Evolutionary conservation across 2,797 vertebrate genomes (phyloP).

Genomic region (Acanthornis magna): DNA sequence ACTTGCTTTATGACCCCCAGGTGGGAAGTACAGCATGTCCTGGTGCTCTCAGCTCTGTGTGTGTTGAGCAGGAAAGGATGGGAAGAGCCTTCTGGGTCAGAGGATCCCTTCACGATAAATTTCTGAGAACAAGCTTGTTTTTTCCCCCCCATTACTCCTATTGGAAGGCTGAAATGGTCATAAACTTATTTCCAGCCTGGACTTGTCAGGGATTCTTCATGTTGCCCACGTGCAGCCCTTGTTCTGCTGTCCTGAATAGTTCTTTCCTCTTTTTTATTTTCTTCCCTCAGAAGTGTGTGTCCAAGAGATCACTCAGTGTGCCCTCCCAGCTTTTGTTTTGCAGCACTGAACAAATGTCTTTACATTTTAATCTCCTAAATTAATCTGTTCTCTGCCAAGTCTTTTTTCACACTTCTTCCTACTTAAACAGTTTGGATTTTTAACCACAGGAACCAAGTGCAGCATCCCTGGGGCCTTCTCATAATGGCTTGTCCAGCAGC

Average conservation of each 20-base stretch:
- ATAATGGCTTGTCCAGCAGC: rapidly evolving
- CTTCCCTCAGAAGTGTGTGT: neutral
- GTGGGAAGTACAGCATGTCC: neutral
- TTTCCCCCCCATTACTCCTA: slow-evolving; percentile 55
- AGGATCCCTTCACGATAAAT: slow-evolving; percentile 40
- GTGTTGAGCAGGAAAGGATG: neutral
- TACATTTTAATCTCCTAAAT: neutral
- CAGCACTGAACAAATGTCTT: neutral
- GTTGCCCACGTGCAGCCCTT: slow-evolving; percentile 21
- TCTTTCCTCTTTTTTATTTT: neutral
- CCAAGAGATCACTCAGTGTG: neutral
- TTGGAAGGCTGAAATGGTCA: slow-evolving; percentile 50
- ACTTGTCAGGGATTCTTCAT: slow-evolving; percentile 45
- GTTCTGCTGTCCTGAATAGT: slow-evolving; percentile 8
- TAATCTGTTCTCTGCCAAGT: neutral
- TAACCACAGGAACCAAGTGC: rapidly evolving
- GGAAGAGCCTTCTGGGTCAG: slow-evolving; percentile 50
- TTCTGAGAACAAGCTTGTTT: slow-evolving; percentile 50
- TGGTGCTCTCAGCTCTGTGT: neutral
- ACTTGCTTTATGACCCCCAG: neutral
- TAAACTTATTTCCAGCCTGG: slow-evolving; percentile 42
- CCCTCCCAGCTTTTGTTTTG: neutral
- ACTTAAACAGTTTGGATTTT: neutral
- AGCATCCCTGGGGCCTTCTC: neutral
- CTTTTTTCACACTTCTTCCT: neutral